Evolutionary conservation across 2,888 invertebrate genomes (phyloP).

Genomic region (Incurvaria masculella): DNA sequence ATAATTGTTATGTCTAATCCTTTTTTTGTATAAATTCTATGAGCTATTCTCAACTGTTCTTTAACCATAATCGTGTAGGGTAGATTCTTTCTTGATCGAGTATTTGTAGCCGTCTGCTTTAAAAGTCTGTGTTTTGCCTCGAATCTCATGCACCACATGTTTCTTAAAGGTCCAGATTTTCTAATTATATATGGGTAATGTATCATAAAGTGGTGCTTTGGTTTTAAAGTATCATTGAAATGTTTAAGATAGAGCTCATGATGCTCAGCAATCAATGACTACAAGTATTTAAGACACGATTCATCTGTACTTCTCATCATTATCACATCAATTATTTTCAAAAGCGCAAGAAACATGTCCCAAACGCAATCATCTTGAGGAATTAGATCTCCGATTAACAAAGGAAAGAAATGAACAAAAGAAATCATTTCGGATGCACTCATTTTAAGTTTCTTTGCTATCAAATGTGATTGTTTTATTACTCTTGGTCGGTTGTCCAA

Average conservation of each 20-base stretch:
- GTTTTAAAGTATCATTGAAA: constrained; percentile 5
- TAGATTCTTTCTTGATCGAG: neutral
- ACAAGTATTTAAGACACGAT: constrained; percentile 6
- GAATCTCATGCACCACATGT: neutral
- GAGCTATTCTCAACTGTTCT: neutral
- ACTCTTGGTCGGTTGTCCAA: neutral
- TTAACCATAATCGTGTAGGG: neutral
- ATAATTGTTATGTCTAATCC: neutral
- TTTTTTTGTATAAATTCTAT: neutral
- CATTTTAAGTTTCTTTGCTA: constrained; percentile 8
- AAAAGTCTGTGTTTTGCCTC: neutral
- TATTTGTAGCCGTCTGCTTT: neutral
- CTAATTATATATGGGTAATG: neutral
- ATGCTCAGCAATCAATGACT: constrained; percentile 9
- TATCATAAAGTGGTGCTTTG: neutral
- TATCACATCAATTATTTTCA: constrained; percentile 8
- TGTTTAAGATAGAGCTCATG: constrained; percentile 9
- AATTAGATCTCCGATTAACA: constrained; percentile 9
- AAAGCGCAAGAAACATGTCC: constrained; percentile 7
- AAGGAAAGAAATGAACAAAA: constrained; percentile 7
- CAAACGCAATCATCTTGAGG: constrained; percentile 7
- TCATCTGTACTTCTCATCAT: constrained; percentile 3
- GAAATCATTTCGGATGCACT: constrained; percentile 7
- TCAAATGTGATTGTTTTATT: constrained; percentile 4
- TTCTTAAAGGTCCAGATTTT: neutral